Evolutionary conservation across 2,113 vertebrate genomes (phyloP), one percentile per base, ranked within the genome.

Genomic region (Heterochromis multidens): DNA sequence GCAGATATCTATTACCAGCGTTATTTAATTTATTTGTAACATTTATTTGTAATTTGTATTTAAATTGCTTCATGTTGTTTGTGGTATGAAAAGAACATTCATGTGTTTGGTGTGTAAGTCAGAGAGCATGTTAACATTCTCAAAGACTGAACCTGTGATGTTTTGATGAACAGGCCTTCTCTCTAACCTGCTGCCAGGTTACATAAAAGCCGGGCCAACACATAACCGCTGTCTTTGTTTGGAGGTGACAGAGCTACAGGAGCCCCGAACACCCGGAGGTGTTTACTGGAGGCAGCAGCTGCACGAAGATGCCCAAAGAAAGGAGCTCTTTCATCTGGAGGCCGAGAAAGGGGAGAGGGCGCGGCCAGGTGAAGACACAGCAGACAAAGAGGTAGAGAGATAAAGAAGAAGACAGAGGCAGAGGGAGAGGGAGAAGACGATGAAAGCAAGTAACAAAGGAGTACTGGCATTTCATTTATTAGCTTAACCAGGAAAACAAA

Each of bases 201-300:
- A 88, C 65, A 89, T 84, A 87, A 88, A 91, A 84, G 83, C 46
- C 35, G 29, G 6, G 86, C 87, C 67, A 58, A 90, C 83, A 81
- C 84, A 95, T 92, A 92, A 95, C 84, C 84, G 60, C 83, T 23
- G 83, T 87, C 90, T 94, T 92, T 95, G 94, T 95, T 88, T 81
- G 29, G 56, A 79, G 88, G 88, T 46, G 85, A 67, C 14, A 78
- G 78, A 74, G 85, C 83, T 57, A 49, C 70, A 43, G 84, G 82
- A 89, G 86, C 88, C 86, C 67, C 46, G 7, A 76, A 77, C 87
- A 88, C 59, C 83, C 72, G 1, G 82, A 92, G 89, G 88, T 90
- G 88, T 94, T 93, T 93, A 93, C 88, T 87, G 90, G 81, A 89
- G 86, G 89, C 78, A 23, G 88, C 90, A 90, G 88, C 84, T 90